A percentile compares a stretch with the other conserved stretches of the same genome.
Conservation (phyloP, 1,140 invertebrate species). For the Drosophila lacertosa region DNA sequence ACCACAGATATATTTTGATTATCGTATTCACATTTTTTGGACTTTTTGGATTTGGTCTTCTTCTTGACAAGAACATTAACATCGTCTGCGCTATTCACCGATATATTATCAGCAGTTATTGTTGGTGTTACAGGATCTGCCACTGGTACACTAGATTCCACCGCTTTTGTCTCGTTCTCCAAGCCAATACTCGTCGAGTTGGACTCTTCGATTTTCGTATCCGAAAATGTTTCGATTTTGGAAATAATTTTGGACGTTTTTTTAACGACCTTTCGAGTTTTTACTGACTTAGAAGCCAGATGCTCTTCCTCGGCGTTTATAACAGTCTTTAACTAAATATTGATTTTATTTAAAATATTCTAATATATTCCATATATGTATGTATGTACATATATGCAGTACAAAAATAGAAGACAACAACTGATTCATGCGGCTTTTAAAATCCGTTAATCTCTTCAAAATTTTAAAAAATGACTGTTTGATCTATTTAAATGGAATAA, state of each 20-base stretch:
- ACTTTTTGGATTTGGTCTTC: slow-evolving; percentile 47
- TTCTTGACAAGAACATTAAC: slow-evolving; percentile 5
- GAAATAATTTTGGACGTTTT: slow-evolving; percentile 10
- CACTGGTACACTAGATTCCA: too few relatives aligned
- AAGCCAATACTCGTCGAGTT: neutral
- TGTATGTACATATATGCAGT: too few relatives aligned
- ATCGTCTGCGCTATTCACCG: neutral
- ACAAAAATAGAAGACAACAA: too few relatives aligned
- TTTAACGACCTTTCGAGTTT: slow-evolving; percentile 16
- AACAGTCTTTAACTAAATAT: slow-evolving; percentile 25
- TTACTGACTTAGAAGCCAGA: slow-evolving; percentile 33
- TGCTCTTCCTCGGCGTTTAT: slow-evolving; percentile 46
- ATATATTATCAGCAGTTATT: neutral
- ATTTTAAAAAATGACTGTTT: too few relatives aligned
- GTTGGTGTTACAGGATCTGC: too few relatives aligned
- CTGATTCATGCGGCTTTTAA: too few relatives aligned
- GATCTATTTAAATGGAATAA: too few relatives aligned
- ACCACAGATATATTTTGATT: slow-evolving; percentile 67
- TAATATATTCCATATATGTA: too few relatives aligned
- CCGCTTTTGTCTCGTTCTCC: neutral
- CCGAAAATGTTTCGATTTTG: neutral
- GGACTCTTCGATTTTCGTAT: neutral
- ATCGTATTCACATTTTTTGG: slow-evolving; percentile 52
- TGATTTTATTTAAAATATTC: neutral
- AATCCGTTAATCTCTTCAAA: too few relatives aligned